Conservation (phyloP, 1,140 invertebrate species). For the Psilanteris sp. region DNA sequence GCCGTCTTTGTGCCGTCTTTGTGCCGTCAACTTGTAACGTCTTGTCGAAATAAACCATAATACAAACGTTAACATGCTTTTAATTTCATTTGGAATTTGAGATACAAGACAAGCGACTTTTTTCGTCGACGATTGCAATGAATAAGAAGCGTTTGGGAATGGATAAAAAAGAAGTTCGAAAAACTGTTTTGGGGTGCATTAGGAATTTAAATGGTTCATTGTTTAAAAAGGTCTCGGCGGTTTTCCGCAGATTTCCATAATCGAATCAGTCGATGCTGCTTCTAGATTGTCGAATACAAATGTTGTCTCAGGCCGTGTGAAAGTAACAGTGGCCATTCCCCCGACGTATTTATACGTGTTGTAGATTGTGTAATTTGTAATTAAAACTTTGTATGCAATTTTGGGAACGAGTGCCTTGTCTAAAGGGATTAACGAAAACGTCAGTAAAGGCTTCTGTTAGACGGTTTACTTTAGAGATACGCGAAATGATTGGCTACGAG, state of each 20-base stretch:
- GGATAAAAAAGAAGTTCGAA: no score
- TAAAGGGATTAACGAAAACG: no score
- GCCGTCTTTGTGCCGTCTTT: slow-evolving; percentile 14
- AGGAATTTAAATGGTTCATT: no score
- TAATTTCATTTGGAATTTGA: slow-evolving; percentile 10
- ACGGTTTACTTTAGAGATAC: no score
- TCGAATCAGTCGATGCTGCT: slow-evolving; percentile 49
- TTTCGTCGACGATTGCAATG: no score
- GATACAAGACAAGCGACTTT: no score
- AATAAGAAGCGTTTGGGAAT: no score
- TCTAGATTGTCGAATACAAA: slow-evolving; percentile 64
- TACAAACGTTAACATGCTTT: neutral
- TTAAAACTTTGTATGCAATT: slow-evolving; percentile 34
- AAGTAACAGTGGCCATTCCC: slow-evolving; percentile 65
- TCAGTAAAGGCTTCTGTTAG: no score
- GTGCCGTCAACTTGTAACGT: slow-evolving; percentile 22
- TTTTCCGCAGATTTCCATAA: slow-evolving; percentile 50
- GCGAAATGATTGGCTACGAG: no score
- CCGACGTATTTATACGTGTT: slow-evolving; percentile 25
- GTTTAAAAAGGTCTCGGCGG: slow-evolving; percentile 16
- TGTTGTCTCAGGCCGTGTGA: slow-evolving; percentile 68
- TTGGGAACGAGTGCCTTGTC: no score
- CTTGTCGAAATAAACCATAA: slow-evolving; percentile 21
- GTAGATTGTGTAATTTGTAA: slow-evolving; percentile 47
- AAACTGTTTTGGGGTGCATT: no score